Conservation (phyloP, 64 coral and sea anemone genomes). For the Montipora foliosa region DNA sequence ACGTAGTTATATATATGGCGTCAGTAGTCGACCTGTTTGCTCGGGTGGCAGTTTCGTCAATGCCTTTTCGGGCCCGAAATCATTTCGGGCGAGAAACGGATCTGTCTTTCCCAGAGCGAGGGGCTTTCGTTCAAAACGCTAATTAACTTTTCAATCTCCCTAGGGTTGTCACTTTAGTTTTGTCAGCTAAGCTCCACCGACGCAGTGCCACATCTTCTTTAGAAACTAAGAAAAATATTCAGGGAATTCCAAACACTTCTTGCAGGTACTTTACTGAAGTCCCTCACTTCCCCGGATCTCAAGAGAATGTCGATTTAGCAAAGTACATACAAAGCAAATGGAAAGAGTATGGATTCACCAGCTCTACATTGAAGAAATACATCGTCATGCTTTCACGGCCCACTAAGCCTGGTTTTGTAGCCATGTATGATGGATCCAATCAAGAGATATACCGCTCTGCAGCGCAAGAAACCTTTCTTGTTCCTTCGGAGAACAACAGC, state of each 20-base stretch:
- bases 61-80: no score
- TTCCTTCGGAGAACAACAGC: constrained; percentile 81
- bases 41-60: no score
- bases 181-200: no score
- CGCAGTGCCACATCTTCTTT: no score
- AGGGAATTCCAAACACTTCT: neutral
- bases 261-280: constrained; percentile 83
- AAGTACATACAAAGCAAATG: constrained; percentile 79
- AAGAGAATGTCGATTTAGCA: constrained; percentile 72
- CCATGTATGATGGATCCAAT: constrained; percentile 31
- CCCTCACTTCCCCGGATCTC: constrained; percentile 78
- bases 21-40: no score
- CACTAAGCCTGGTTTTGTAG: constrained; percentile 73
- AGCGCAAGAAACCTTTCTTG: constrained; percentile 47
- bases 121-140: no score
- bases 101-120: no score
- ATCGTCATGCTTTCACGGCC: constrained; percentile 87
- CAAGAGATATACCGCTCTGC: constrained; percentile 45
- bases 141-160: no score
- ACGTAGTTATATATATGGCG: no score
- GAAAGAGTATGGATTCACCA: constrained; percentile 74
- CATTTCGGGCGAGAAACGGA: no score
- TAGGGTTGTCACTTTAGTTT: no score
- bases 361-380: constrained; percentile 78
- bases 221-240: no score